A percentile compares a stretch with the other conserved stretches of the same genome.
phyloP scores from a whole-genome alignment of 1,140 invertebrate genomes.

The Protaetia brevitarsis region DNA sequence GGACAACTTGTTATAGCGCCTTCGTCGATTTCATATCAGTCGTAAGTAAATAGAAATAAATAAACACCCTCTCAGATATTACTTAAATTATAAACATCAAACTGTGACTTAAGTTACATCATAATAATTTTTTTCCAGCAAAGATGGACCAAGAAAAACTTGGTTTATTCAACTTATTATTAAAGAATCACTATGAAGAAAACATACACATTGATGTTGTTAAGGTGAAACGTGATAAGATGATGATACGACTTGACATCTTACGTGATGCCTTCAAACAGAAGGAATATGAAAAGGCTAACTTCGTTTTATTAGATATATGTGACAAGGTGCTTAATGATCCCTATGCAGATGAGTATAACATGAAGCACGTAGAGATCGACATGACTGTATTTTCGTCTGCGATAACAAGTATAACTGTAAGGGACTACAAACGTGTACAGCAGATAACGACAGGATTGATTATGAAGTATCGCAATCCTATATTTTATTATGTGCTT shows the following conservation, averaged over 20 bases:
- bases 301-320: background rate
- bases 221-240: background rate
- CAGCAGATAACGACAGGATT: background rate
- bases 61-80: no score
- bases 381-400: background rate
- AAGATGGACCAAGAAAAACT: constrained; percentile 4
- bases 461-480: background rate
- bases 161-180: background rate
- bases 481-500: background rate
- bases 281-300: background rate
- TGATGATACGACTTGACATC: background rate
- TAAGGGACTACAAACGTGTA: background rate
- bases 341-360: background rate
- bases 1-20: background rate
- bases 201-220: background rate
- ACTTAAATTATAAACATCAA: no score
- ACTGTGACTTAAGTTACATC: no score
- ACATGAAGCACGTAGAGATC: background rate
- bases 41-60: background rate
- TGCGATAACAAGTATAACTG: background rate
- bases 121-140: no score
- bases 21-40: background rate
- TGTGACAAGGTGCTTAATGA: background rate
- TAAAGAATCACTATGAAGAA: background rate
- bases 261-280: background rate